A percentile compares a stretch with the other conserved stretches of the same genome.
Conservation (phyloP, 2,797 vertebrate species). For the Nyctalus aviator region DNA sequence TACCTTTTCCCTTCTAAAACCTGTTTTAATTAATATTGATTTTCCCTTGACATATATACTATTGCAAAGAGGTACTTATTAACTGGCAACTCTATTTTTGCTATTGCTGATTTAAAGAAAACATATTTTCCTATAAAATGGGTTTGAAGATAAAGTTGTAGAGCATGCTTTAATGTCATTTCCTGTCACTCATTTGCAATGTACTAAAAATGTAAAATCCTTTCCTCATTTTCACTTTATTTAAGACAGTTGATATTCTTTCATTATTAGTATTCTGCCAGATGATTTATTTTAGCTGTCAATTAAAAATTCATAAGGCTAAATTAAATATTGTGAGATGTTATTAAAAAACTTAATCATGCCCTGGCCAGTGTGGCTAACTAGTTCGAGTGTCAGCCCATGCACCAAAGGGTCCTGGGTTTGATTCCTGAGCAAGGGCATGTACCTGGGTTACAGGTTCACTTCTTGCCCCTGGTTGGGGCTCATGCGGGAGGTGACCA, state of each 20-base stretch:
- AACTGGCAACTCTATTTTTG: constrained; percentile 29
- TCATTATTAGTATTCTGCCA: constrained; percentile 78
- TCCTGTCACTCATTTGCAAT: constrained; percentile 56
- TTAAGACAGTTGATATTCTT: constrained; percentile 60
- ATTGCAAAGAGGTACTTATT: neutral
- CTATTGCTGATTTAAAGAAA: neutral
- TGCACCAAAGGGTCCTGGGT: too few species aligned
- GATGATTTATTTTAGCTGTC: constrained; percentile 80
- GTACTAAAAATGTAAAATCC: constrained; percentile 65
- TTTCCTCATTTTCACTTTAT: constrained; percentile 68
- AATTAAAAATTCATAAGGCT: constrained; percentile 85
- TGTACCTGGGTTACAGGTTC: too few species aligned
- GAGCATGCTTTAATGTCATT: neutral
- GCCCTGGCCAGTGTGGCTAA: too few species aligned
- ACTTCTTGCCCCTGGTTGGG: too few species aligned
- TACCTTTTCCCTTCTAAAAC: neutral
- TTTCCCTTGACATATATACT: neutral
- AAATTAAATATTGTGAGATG: constrained; percentile 84
- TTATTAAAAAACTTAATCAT: constrained; percentile 80
- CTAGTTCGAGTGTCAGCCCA: too few species aligned
- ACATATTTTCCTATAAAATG: neutral
- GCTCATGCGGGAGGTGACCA: too few species aligned
- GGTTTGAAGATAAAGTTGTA: neutral
- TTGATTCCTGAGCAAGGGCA: too few species aligned
- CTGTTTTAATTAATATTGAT: neutral